Evolutionary conservation across 2,797 vertebrate species (phyloP), one percentile per base, ranked within the genome.

Genomic region (Peromyscus melanophrys): DNA sequence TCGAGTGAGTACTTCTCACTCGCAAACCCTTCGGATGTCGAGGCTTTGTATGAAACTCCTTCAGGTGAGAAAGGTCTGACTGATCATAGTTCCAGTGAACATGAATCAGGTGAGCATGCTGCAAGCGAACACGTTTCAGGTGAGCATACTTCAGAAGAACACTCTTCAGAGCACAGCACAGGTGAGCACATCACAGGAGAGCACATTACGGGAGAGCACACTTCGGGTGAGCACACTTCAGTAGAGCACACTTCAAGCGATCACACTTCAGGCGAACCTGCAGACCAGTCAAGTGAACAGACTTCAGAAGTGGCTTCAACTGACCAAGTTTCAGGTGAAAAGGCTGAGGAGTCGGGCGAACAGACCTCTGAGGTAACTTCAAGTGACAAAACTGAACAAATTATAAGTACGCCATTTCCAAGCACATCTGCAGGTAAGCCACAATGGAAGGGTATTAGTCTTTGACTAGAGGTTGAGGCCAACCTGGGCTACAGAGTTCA

Each of bases 1-100:
- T 75, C 96, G 92, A 69, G 86, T 73, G 85, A 95, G 37, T 82
- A 89, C 76, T 59, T 89, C 40, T 82, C 96, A 94, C 49, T 87
- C 27, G 27, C 23, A 92, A 94, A 76, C 65, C 96, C 96, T 76
- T 93, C 92, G 19, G 81, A 88, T 12, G 17, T 11, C 4, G 81
- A 95, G 31, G 77, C 96, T 90, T 69, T 97, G 12, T 93, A 94
- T 6, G 85, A 92, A 75, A 90, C 69, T 40, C 63, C 96, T 67
- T 85, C 91, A 52, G 23, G 59, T 46, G 49, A 86, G 86, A 96
- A 37, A 31, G 6, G 31, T 40, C 52, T 98, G 17, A 91, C 1
- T 0, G 73, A 92, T 25, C 37, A 78, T 0, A 0, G 57, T 37
- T 19, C 83, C 1, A 46, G 8, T 31, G 96, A 97, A 4, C 95